Evolutionary conservation across 2,113 vertebrate genomes (phyloP).

Genomic region (Sorex fumeus): DNA sequence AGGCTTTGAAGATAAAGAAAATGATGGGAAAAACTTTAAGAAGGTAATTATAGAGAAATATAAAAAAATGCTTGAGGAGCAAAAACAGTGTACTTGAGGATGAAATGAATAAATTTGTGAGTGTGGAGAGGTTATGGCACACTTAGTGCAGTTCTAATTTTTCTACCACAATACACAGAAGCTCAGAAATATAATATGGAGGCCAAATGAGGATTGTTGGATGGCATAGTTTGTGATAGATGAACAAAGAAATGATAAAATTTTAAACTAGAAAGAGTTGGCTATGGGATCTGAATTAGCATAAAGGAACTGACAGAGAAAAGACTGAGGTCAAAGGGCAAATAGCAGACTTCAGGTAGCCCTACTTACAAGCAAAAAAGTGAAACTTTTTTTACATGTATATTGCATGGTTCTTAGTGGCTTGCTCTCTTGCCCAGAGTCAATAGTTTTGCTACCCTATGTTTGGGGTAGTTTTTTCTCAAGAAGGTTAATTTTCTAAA

Average conservation of each 20-base stretch:
- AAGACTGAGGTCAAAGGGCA: background rate
- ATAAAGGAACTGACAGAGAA: background rate
- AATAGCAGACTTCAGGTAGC: background rate
- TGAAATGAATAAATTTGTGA: background rate
- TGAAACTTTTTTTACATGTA: background rate
- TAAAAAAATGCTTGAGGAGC: background rate
- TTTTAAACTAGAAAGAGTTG: background rate
- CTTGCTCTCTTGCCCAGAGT: background rate
- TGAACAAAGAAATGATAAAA: background rate
- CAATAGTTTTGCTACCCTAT: background rate
- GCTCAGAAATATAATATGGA: background rate
- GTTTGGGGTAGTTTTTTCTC: background rate
- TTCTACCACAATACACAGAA: background rate
- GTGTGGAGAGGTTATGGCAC: no score
- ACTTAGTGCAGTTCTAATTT: background rate
- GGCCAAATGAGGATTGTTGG: background rate
- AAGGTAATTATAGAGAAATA: background rate
- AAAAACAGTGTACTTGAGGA: background rate
- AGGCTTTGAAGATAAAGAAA: background rate
- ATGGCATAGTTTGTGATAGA: background rate
- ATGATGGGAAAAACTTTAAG: slow-evolving; percentile 8
- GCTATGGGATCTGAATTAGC: background rate
- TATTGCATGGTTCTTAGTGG: background rate
- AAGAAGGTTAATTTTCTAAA: background rate
- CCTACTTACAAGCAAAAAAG: background rate